These are phyloP conservation scores for Beris morrisii DNA, from an alignment of 2,888 invertebrate species.

Conservation along the genomic window DNA sequence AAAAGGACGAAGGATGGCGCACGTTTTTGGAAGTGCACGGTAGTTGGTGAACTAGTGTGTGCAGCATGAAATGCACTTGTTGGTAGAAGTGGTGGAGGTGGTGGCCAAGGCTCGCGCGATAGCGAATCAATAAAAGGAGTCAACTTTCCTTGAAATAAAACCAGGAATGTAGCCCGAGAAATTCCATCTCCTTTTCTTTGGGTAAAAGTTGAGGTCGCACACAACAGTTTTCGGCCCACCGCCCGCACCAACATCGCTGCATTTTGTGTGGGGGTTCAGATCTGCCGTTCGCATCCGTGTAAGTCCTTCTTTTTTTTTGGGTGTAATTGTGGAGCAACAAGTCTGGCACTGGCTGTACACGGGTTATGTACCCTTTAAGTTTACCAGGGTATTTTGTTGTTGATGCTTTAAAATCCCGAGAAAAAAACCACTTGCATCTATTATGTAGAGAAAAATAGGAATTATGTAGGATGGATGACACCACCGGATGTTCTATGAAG, in stretches of 20 bases:
- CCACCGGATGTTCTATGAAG: no score
- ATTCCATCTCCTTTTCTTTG: slow-evolving; percentile 1
- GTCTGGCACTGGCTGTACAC: background rate
- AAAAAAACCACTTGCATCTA: no score
- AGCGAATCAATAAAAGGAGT: slow-evolving; percentile 32
- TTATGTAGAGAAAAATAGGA: no score
- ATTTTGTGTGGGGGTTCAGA: background rate
- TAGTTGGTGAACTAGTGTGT: slow-evolving; percentile 17
- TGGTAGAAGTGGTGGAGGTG: slow-evolving; percentile 12
- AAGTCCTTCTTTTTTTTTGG: slow-evolving; percentile 5
- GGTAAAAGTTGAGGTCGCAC: slow-evolving; percentile 4
- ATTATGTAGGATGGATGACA: no score
- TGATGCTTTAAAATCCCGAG: no score
- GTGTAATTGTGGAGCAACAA: slow-evolving; percentile 25
- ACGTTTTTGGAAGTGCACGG: background rate
- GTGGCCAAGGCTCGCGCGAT: slow-evolving; percentile 17
- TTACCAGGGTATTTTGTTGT: no score
- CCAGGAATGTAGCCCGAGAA: slow-evolving; percentile 20
- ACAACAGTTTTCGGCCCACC: background rate
- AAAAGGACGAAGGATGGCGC: slow-evolving; percentile 16
- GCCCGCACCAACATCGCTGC: background rate
- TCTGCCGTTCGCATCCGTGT: background rate
- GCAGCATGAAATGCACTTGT: slow-evolving; percentile 27
- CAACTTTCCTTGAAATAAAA: slow-evolving; percentile 23
- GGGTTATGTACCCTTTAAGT: no score